Evolutionary conservation across 2,888 invertebrate species (phyloP).

Genomic region (Phalangium opilio): DNA sequence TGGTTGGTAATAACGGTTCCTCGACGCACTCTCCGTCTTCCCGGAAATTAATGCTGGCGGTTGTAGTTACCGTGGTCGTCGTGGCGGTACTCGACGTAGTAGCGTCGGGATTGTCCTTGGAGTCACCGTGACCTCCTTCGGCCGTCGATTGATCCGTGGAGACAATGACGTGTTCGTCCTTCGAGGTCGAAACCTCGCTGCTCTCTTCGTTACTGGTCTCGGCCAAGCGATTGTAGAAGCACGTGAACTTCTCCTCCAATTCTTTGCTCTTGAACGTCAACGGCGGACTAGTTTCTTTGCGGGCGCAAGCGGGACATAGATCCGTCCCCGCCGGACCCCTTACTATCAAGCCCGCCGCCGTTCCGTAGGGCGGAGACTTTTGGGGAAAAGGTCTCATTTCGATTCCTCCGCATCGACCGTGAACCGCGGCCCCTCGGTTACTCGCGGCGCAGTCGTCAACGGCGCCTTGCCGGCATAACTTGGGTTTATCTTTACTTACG

Average conservation of each 20-base stretch:
- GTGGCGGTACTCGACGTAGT: constrained; percentile 12
- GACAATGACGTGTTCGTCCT: constrained; percentile 15
- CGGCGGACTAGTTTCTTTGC: constrained; percentile 14
- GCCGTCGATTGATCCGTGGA: constrained; percentile 12
- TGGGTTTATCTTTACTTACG: constrained; percentile 43
- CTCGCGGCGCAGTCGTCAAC: constrained; percentile 43
- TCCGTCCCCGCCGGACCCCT: neutral
- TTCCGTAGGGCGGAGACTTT: constrained; percentile 8
- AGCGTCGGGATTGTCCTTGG: constrained; percentile 7
- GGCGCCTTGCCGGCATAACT: constrained; percentile 62
- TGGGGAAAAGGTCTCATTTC: neutral
- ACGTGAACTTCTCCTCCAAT: constrained; percentile 19
- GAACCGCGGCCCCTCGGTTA: neutral
- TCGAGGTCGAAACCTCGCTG: constrained; percentile 18
- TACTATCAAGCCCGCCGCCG: constrained; percentile 6
- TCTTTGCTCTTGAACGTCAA: constrained; percentile 18
- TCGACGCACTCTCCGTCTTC: neutral
- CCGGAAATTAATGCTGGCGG: neutral
- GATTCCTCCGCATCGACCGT: constrained; percentile 4
- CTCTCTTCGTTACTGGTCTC: constrained; percentile 20
- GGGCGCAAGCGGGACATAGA: constrained; percentile 17
- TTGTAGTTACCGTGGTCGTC: constrained; percentile 7
- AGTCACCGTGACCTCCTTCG: constrained; percentile 9
- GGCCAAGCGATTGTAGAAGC: constrained; percentile 19
- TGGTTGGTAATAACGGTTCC: neutral